Evolutionary conservation across 2,888 invertebrate genomes (phyloP).

Genomic region (Prosapia bicincta): DNA sequence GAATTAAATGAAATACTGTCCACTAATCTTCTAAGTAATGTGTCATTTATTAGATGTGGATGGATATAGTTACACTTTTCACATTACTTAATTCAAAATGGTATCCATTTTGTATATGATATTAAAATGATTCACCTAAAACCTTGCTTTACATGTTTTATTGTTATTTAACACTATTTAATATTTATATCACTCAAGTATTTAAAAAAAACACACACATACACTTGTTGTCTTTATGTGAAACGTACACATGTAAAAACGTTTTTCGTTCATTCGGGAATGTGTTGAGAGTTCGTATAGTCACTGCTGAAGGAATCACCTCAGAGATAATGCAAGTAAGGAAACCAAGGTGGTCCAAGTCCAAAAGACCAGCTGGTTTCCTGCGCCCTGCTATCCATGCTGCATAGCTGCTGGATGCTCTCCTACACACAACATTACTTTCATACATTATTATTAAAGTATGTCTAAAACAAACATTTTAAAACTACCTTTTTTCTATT

Average conservation of each 20-base stretch:
- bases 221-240: neutral
- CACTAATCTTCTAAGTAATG: neutral
- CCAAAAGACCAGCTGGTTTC: neutral
- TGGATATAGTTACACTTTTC: neutral
- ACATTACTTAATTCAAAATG: neutral
- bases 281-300: too few relatives aligned
- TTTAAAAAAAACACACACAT: too few relatives aligned
- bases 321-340: neutral
- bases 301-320: neutral
- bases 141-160: neutral
- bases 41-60: neutral
- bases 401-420: constrained; percentile 77
- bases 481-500: too few relatives aligned
- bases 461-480: too few relatives aligned
- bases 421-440: too few relatives aligned
- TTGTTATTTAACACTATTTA: neutral
- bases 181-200: neutral
- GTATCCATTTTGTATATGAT: neutral
- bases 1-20: neutral
- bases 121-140: neutral
- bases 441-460: too few relatives aligned
- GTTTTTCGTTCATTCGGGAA: neutral
- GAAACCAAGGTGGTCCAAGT: neutral
- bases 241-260: neutral
- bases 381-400: constrained; percentile 49